Conservation (phyloP, 2,113 vertebrate genomes). For the Gallinago undulata region DNA sequence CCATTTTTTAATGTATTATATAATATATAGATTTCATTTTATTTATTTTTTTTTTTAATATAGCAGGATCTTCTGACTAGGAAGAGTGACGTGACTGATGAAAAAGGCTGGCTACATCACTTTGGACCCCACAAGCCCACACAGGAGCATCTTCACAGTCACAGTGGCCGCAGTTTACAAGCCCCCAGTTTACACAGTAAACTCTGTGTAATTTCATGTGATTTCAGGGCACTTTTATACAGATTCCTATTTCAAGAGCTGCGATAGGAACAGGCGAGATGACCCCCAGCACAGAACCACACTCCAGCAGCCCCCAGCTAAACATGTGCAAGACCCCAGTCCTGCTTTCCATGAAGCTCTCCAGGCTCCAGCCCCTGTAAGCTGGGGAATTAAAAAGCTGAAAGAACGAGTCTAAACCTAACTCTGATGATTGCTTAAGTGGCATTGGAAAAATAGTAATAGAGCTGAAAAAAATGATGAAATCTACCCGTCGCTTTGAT, state of each 20-base stretch:
- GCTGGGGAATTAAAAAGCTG: background rate
- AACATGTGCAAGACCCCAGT: background rate
- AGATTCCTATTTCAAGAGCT: background rate
- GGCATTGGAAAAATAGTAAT: background rate
- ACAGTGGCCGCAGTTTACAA: background rate
- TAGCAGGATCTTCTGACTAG: background rate
- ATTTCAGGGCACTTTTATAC: background rate
- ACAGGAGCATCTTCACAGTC: background rate
- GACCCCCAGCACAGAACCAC: background rate
- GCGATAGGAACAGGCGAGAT: background rate
- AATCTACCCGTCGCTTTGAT: background rate
- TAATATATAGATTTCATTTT: too few species aligned
- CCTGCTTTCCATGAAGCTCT: background rate
- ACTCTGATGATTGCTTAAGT: background rate
- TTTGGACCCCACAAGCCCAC: background rate
- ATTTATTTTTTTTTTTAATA: too few species aligned
- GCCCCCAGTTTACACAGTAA: background rate
- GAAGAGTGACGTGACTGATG: background rate
- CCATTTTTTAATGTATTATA: too few species aligned
- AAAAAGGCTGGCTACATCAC: background rate
- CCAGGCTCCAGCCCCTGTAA: background rate
- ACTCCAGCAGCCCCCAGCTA: background rate
- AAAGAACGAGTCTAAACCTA: background rate
- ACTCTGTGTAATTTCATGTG: rapidly evolving
- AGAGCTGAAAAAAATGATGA: background rate